Evolutionary conservation across 1,140 invertebrate genomes (phyloP).

Genomic region (Drosophila prosaltans): DNA sequence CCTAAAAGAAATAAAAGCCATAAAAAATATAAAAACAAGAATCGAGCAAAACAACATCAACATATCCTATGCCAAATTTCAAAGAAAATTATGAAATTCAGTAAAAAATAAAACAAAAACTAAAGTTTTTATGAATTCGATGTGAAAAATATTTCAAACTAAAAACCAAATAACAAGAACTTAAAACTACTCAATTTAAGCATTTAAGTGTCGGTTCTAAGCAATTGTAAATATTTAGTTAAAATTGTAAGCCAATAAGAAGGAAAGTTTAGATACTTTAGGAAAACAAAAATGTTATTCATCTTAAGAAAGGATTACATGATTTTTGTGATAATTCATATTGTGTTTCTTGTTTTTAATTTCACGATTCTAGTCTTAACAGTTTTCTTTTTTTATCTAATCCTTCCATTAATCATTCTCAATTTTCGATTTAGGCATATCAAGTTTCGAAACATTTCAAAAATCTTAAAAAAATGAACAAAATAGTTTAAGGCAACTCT

Average conservation of each 20-base stretch:
- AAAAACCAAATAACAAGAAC: conserved; percentile 18
- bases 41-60: conserved; percentile 44
- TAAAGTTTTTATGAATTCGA: conserved; percentile 11
- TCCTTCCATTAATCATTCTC: conserved; percentile 26
- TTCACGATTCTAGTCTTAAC: background rate
- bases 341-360: conserved; percentile 25
- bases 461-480: conserved; percentile 61
- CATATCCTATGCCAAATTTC: conserved; percentile 81
- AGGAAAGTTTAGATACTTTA: conserved; percentile 1
- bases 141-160: conserved; percentile 40
- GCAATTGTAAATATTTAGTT: conserved; percentile 63
- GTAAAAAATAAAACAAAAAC: conserved; percentile 12
- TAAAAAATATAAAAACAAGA: conserved; percentile 19
- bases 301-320: conserved; percentile 24
- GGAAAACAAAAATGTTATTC: conserved; percentile 37
- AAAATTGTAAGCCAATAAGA: conserved; percentile 35
- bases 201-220: conserved; percentile 66
- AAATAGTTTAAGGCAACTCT: conserved; percentile 29
- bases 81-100: conserved; percentile 59
- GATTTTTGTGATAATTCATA: conserved; percentile 55
- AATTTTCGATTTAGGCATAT: conserved; percentile 49
- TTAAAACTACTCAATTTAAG: conserved; percentile 64
- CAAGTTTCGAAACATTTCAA: conserved; percentile 64
- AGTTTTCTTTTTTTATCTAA: background rate
- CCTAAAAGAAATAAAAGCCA: background rate